Evolutionary conservation across 2,888 invertebrate genomes (phyloP), one percentile per base, ranked within the genome.

Genomic region (Pterostichus madidus): DNA sequence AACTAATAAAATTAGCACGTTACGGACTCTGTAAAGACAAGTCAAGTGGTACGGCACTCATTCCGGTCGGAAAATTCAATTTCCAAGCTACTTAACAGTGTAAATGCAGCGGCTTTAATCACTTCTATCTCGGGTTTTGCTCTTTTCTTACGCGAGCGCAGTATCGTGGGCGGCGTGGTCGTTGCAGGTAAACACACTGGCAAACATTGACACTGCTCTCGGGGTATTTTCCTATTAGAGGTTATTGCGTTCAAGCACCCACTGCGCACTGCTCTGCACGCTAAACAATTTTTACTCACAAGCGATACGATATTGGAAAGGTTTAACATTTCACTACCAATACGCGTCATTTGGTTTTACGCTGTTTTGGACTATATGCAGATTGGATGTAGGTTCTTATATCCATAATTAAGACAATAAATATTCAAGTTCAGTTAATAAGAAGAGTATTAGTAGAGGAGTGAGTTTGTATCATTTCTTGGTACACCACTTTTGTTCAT

Each of bases 171-270:
- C 24, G 24, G 24, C 24, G 24, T 24, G 68, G 13, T 13, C 64
- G n/a, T n/a, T 39, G 39, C 39, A 77, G 32, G 68, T 68, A 79
- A 79, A 80, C 79, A 80, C 17, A 2, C 39, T 11, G 10, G 52
- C 80, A 68, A 64, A 80, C 68, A 80, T 68, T 80, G 80, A 80
- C 68, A 49, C 32, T 49, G 80, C 64, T 52, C 64, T 52, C 68
- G 13, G 52, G 56, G 56, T 52, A 53, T 56, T 77, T 77, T 77
- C 35, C 32, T 17, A 49, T 49, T 4, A 5, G 8, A 5, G 53
- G 52, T 79, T 64, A 80, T 68, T 80, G 32, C 52, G 39, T 71
- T 71, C 49, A 5, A 49, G 35, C n/a, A 64, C 64, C 17, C 17
- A 32, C n/a, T 49, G 13, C n/a, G 31, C 64, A 13, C 35, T 13